Percentiles rank a stretch among this genome's conserved stretches.
Evolutionary conservation across 2,113 vertebrate species (phyloP).

Genomic region (Cyanoramphus novaezelandiae): DNA sequence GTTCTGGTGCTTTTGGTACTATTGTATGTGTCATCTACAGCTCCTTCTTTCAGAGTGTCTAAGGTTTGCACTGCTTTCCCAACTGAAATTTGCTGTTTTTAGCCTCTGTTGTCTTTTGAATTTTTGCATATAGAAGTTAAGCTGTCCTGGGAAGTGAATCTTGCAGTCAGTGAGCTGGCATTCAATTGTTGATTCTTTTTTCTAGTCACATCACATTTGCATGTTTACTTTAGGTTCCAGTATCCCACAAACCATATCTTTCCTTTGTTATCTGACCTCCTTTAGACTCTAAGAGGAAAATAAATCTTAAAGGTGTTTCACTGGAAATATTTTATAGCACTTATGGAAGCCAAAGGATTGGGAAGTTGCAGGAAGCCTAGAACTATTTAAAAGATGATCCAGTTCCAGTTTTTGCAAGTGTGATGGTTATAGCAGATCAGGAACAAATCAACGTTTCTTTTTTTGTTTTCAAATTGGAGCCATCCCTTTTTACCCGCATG

Average conservation of each 20-base stretch:
- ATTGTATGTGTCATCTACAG: accelerated
- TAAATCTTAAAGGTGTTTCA: neutral
- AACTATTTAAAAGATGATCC: neutral
- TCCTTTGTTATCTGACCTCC: neutral
- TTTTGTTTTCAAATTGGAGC: neutral
- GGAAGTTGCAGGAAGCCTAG: neutral
- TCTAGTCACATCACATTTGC: neutral
- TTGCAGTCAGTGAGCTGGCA: neutral
- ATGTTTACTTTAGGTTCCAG: neutral
- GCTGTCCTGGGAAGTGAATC: neutral
- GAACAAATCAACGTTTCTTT: neutral
- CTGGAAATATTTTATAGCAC: neutral
- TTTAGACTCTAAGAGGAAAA: neutral
- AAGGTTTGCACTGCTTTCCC: neutral
- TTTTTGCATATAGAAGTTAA: neutral
- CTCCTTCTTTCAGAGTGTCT: neutral
- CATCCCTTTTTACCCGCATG: neutral
- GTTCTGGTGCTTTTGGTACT: neutral
- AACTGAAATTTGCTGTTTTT: neutral
- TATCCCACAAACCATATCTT: neutral
- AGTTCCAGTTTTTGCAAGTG: neutral
- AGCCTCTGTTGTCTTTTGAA: neutral
- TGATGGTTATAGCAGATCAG: neutral
- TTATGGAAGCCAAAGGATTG: neutral
- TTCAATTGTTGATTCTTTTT: neutral